Evolutionary conservation across 2,113 vertebrate genomes (phyloP).

Genomic region (Lichenostomus cassidix): DNA sequence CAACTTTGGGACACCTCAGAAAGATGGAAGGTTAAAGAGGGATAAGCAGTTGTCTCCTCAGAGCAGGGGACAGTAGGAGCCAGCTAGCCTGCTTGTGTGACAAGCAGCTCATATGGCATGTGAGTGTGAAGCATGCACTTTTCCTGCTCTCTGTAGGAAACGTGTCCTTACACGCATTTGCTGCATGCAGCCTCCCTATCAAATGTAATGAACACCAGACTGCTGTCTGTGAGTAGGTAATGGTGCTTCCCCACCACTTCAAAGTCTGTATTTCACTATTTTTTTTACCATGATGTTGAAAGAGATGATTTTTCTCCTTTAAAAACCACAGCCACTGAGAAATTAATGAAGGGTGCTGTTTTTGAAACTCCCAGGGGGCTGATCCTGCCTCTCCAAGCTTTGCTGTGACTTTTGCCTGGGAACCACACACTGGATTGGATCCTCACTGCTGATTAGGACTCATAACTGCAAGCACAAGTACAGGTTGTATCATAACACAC

Average conservation of each 20-base stretch:
- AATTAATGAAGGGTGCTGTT: conserved; percentile 27
- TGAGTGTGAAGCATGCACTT: background rate
- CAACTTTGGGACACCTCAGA: background rate
- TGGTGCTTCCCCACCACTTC: conserved; percentile 48
- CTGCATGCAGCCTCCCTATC: background rate
- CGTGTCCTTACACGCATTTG: background rate
- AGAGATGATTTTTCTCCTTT: conserved; percentile 40
- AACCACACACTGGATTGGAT: background rate
- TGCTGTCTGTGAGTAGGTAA: conserved; percentile 29
- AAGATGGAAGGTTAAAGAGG: background rate
- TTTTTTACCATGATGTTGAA: conserved; percentile 14
- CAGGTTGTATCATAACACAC: background rate
- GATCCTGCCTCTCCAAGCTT: conserved; percentile 9
- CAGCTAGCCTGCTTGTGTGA: background rate
- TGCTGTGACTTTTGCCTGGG: conserved; percentile 36
- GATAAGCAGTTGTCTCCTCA: background rate
- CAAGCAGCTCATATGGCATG: background rate
- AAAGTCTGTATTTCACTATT: background rate
- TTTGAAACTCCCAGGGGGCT: conserved; percentile 7
- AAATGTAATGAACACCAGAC: background rate
- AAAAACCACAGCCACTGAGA: conserved; percentile 41
- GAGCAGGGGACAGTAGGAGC: background rate
- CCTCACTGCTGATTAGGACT: background rate
- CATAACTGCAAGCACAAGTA: background rate
- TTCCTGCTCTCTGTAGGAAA: background rate